Conservation (phyloP, 2,113 vertebrate genomes). For the Crotalus viridis region DNA sequence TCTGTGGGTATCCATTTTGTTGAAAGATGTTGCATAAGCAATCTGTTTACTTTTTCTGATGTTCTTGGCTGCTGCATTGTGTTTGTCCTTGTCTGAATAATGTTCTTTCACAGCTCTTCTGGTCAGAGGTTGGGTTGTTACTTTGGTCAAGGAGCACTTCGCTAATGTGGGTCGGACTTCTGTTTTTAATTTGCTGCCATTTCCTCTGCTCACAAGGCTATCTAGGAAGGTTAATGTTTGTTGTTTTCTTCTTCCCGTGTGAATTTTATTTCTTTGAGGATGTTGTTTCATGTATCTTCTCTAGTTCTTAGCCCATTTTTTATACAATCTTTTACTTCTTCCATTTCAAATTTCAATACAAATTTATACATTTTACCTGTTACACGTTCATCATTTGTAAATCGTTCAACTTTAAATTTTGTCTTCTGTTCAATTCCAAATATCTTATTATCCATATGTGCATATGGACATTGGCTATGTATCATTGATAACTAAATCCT, state of each 20-base stretch:
- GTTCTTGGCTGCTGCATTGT: background rate
- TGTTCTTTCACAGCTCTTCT: background rate
- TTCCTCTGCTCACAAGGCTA: background rate
- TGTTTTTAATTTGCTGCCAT: background rate
- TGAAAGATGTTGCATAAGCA: background rate
- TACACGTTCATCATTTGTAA: background rate
- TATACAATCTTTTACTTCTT: background rate
- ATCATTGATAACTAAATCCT: background rate
- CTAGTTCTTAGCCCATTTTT: background rate
- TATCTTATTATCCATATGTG: background rate
- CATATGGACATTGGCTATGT: background rate
- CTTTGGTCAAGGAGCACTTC: background rate
- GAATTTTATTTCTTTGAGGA: background rate
- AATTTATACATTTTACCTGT: background rate
- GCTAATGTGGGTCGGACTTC: background rate
- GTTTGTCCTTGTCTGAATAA: background rate
- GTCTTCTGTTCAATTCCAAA: background rate
- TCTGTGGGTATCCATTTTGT: background rate
- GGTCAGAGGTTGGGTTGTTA: background rate
- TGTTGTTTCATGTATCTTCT: background rate
- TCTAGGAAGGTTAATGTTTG: background rate
- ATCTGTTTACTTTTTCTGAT: background rate
- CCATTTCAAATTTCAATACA: background rate
- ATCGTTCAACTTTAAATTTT: background rate
- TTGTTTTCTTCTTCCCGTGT: background rate